A percentile compares a stretch with the other conserved stretches of the same genome.
phyloP scores from a whole-genome alignment of 1,140 invertebrate species.

The Brachionus koreanus region DNA sequence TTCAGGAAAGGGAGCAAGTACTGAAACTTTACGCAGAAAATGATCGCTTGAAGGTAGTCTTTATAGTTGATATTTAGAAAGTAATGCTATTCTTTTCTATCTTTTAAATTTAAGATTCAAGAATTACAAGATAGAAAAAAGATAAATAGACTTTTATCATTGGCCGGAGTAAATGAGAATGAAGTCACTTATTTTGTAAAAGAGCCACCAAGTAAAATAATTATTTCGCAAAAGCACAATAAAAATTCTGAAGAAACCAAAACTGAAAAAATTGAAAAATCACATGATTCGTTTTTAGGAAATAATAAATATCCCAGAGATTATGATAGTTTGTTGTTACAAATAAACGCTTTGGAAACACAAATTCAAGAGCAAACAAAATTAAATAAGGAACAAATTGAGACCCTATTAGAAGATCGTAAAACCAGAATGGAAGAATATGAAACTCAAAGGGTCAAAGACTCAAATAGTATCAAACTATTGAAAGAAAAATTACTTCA shows the following conservation, averaged over 20 bases:
- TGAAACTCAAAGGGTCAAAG: slow-evolving; percentile 53
- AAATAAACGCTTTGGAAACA: slow-evolving; percentile 55
- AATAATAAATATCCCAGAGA: slow-evolving; percentile 51
- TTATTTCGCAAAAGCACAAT: slow-evolving; percentile 52
- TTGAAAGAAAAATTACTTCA: slow-evolving; percentile 59
- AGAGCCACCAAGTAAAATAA: slow-evolving; percentile 56
- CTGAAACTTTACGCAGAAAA: slow-evolving; percentile 59
- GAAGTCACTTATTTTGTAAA: slow-evolving; percentile 59
- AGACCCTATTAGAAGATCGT: slow-evolving; percentile 55
- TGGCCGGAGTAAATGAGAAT: slow-evolving; percentile 51
- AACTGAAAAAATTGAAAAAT: not conserved
- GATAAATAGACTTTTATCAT: slow-evolving; percentile 54
- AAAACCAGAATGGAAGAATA: slow-evolving; percentile 55
- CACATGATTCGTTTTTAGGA: not conserved
- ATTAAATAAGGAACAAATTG: slow-evolving; percentile 55
- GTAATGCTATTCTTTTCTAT: not conserved
- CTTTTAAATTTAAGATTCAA: slow-evolving; percentile 50
- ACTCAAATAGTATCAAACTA: slow-evolving; percentile 56
- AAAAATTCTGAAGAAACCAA: not conserved
- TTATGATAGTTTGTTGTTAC: slow-evolving; percentile 51
- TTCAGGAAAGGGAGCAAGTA: slow-evolving; percentile 59
- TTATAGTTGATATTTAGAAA: slow-evolving; percentile 42
- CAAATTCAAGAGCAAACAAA: slow-evolving; percentile 57
- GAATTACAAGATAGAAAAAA: slow-evolving; percentile 59
- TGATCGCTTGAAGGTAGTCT: slow-evolving; percentile 54